Evolutionary conservation across 2,888 invertebrate genomes (phyloP).

Genomic region (Halocaridina rubra): DNA sequence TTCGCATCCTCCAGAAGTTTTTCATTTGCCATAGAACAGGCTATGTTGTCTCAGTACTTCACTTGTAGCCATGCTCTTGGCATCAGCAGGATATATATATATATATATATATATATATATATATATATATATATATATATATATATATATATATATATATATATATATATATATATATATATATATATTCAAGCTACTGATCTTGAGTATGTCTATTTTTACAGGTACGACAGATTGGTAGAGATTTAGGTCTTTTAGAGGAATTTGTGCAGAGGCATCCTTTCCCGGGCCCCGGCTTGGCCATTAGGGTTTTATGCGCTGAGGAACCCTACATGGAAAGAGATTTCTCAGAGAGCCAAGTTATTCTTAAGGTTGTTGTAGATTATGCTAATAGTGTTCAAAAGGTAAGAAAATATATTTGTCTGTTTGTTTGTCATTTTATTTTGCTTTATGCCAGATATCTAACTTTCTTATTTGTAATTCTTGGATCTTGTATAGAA

Average conservation of each 20-base stretch:
- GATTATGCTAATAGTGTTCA: constrained; percentile 82
- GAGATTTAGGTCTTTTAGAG: constrained; percentile 87
- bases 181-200: too few relatives aligned
- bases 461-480: too few relatives aligned
- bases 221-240: constrained; percentile 84
- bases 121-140: not conserved
- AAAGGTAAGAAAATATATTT: constrained; percentile 74
- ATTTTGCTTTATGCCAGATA: too few relatives aligned
- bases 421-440: too few relatives aligned
- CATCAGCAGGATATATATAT: too few relatives aligned
- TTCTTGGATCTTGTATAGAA: too few relatives aligned
- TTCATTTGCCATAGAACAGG: too few relatives aligned
- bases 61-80: not conserved
- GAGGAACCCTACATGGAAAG: constrained; percentile 94
- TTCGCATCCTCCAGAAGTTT: too few relatives aligned
- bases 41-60: not conserved
- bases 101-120: not conserved
- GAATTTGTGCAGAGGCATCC: constrained; percentile 94
- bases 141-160: not conserved
- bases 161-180: not conserved
- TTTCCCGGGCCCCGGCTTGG: constrained; percentile 98
- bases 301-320: constrained; percentile 95
- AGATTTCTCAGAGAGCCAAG: constrained; percentile 96
- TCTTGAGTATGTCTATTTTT: too few relatives aligned
- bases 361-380: constrained; percentile 92